Percentiles rank a stretch among this genome's conserved stretches.
These are phyloP conservation scores for Zosterops pallidus DNA, from an alignment of 2,113 vertebrate species.

Conservation along the genomic window DNA sequence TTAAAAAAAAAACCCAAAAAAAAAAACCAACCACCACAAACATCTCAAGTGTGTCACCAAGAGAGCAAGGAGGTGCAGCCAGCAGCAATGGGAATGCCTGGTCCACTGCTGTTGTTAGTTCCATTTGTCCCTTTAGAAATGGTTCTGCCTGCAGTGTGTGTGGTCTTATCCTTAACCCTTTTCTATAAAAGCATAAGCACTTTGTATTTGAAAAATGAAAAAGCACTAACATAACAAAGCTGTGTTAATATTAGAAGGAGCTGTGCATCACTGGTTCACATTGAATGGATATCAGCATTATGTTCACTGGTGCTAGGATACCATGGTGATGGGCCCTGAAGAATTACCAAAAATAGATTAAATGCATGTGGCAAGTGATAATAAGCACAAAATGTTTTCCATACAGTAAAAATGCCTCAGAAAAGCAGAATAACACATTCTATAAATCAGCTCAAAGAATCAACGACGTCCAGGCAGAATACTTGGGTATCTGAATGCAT, in stretches of 20 bases:
- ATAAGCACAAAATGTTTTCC: conserved; percentile 68
- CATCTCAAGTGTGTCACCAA: neutral
- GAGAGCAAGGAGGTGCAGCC: accelerated
- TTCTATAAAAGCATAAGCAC: neutral
- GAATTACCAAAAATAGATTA: conserved; percentile 69
- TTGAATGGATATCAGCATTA: conserved; percentile 52
- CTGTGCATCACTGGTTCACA: conserved; percentile 8
- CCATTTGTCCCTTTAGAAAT: neutral
- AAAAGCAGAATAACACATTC: conserved; percentile 40
- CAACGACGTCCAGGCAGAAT: conserved; percentile 12
- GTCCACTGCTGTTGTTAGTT: neutral
- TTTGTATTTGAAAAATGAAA: conserved; percentile 6
- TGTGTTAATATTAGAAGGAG: conserved; percentile 47
- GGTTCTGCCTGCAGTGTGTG: neutral
- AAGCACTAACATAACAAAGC: conserved; percentile 10
- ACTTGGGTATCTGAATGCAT: neutral
- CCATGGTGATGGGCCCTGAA: conserved; percentile 68
- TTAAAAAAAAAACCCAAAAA: too few species aligned
- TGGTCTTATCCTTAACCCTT: neutral
- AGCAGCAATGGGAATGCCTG: neutral
- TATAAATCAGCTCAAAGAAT: conserved; percentile 36
- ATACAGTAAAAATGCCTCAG: conserved; percentile 53
- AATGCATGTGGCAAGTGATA: conserved; percentile 68
- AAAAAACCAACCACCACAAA: neutral
- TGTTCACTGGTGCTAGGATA: conserved; percentile 58